Base-by-base conservation (phyloP, 2,113 vertebrate genomes). In the Phyllopteryx taeniolatus region DNA sequence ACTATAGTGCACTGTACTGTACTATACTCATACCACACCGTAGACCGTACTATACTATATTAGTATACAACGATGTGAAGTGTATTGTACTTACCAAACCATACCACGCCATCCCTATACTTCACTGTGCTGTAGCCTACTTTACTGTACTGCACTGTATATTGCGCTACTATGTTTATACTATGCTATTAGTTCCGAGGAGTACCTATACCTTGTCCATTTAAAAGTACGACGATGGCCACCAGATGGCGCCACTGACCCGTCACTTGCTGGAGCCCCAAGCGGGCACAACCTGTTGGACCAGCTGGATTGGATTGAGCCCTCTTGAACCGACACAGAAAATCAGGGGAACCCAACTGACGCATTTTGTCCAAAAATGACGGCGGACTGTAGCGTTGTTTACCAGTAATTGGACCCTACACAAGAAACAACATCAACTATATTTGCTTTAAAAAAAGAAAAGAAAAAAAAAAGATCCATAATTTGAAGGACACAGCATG, bases 241-340 rank as follows among this genome's bases (percentile, higher is more conserved):
- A 66, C 12, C 19, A 66, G 64, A 47, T 66, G 64, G 64, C 64
- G 44, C 44, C 43, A 47, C n/a, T 15, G 22, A 47, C 44, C 64
- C 22, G 44, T 47, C 64, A 31, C 44, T 44, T 14, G 17, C 2
- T 17, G 44, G n/a, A 43, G 44, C 62, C 5, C 1, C 14, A n/a
- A 43, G 63, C 42, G 42, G 1, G n/a, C 22, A 31, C 22, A 66
- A 66, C 64, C 64, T 66, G 64, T 66, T 66, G 64, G 22, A 47
- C 64, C 44, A 31, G 64, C 14, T 7, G 6, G 43, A n/a, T 27
- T 27, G 14, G 44, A 7, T 47, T 31, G 12, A 22, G 13, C 17
- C 15, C 7, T 39, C 60, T 20, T 20, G 7, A 19, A 9, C 46
- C 42, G 13, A 65, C 22, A 65, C 63, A 65, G 12, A 22, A 60